Evolutionary conservation across 92 coral and sea anemone species (phyloP).

Genomic region (Paragorgia papillata): DNA sequence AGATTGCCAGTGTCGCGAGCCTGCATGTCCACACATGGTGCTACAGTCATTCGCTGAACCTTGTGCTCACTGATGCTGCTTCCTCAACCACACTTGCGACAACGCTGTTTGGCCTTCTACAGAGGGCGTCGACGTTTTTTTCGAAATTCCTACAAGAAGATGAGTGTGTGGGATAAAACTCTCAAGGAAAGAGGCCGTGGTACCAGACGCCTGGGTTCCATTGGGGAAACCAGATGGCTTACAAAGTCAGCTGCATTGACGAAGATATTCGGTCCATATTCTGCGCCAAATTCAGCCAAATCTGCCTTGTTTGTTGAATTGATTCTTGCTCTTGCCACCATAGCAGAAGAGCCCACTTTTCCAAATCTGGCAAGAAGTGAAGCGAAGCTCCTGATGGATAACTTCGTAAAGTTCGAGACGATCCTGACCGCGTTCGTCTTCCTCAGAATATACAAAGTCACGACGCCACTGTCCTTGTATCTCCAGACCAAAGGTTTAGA

Average conservation of each 20-base stretch:
- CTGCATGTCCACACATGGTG: constrained; percentile 23
- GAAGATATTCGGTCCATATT: constrained; percentile 17
- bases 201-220: constrained; percentile 1
- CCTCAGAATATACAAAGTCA: constrained; percentile 5
- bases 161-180: too few relatives aligned
- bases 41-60: constrained; percentile 30
- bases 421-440: constrained; percentile 13
- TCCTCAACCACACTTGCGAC: too few relatives aligned
- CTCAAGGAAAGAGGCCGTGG: constrained; percentile 19
- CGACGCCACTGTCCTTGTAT: constrained; percentile 24
- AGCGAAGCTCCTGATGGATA: constrained; percentile 11
- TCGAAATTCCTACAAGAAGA: too few relatives aligned
- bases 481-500: too few relatives aligned
- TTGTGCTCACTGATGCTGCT: constrained; percentile 36
- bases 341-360: constrained; percentile 27
- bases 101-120: constrained; percentile 3
- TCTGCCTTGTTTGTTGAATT: constrained; percentile 10
- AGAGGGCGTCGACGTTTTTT: too few relatives aligned
- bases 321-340: constrained; percentile 2
- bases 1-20: constrained; percentile 6
- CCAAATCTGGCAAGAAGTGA: too few relatives aligned
- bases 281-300: constrained; percentile 2
- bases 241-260: too few relatives aligned
- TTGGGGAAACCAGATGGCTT: constrained; percentile 24
- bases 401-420: constrained; percentile 17